Evolutionary conservation across 1,140 invertebrate species (phyloP), one percentile per base, ranked within the genome.

Genomic region (Mylabris phalerata): DNA sequence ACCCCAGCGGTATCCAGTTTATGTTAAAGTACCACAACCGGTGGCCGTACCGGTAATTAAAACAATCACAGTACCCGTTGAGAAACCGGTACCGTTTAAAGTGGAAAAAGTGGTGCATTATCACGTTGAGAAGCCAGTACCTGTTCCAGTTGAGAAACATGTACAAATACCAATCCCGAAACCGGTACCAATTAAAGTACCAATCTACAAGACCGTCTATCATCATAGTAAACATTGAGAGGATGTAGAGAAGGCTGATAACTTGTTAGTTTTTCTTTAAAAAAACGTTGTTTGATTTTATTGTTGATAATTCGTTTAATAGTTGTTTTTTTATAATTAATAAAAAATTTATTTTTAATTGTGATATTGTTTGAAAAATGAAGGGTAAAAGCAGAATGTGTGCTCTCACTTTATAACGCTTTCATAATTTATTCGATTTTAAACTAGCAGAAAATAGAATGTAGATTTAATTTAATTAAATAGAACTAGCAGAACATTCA

Each of bases 181-280:
- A 60, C 86, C 85, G 1, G 87, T 86, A 58, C 85, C 86, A 7
- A 82, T 88, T n/a, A 86, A 87, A 66, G 80, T 88, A 47, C 86
- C 87, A 10, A 79, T 88, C 27, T 85, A 86, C 67, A 88, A 88
- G 65, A 83, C 85, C 48, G 78, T 88, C 50, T 73, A 73, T 57
- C 72, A 74, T 62, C 70, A 73, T 58, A 71, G 66, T 58, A 72
- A 73, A 55, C 67, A 70, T 55, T 67, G 57, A 63, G 39, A 26
- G 43, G 57, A 63, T 50, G 60, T 50, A 57, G 6, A 40, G 48
- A 68, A 68, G 66, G 60, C 62, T 65, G 66, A 64, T 63, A 54
- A 7, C n/a, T n/a, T n/a, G 7, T 32, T 32, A 32, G 41, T 27
- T 41, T 57, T 60, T 46, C 13, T 54, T 58, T n/a, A 19, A 19